Evolutionary conservation across 2,113 vertebrate genomes (phyloP), one percentile per base, ranked within the genome.

Genomic region (Morone chrysops): DNA sequence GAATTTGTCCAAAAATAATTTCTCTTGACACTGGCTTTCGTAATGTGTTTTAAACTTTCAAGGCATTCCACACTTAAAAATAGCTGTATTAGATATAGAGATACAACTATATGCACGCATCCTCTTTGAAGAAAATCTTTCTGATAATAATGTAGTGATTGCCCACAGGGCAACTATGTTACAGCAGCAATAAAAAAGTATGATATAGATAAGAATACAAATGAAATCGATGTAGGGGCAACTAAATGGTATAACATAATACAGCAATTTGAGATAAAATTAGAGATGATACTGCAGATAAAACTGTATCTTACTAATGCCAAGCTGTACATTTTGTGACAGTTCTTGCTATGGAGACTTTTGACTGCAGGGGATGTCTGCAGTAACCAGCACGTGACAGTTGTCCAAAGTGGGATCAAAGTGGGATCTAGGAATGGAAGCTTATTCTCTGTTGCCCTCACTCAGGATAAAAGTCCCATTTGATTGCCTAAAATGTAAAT

Each of bases 401-500:
- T 14, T 43, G 17, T 73, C n/a, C 50, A 2, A 36, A 41, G 40
- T 66, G 56, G 17, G 65, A 70, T 67, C 50, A 2, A 36, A 41
- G 40, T 66, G 56, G 17, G 65, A 70, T 67, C 36, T 53, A 25
- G 9, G 12, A 76, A 82, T 79, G 63, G 14, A 76, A 62, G 70
- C 31, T 75, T 41, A 20, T 60, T 66, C 54, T 66, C 22, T 17
- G 38, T 60, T 74, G 17, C 72, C 18, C 38, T 76, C 48, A 69
- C 59, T 71, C 25, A 31, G 69, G 50, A 82, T 79, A 62, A 69
- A 82, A 69, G 56, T 60, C 36, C 56, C 51, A 70, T 36, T 20
- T 83, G n/a, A 87, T 73, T 51, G 59, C 22, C 36, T 75, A 25
- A 61, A 83, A 77, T 81, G 68, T 71, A 74, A 54, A 87, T 74